Base-by-base conservation (phyloP, 2,797 vertebrate genomes). In the Lemur catta region DNA sequence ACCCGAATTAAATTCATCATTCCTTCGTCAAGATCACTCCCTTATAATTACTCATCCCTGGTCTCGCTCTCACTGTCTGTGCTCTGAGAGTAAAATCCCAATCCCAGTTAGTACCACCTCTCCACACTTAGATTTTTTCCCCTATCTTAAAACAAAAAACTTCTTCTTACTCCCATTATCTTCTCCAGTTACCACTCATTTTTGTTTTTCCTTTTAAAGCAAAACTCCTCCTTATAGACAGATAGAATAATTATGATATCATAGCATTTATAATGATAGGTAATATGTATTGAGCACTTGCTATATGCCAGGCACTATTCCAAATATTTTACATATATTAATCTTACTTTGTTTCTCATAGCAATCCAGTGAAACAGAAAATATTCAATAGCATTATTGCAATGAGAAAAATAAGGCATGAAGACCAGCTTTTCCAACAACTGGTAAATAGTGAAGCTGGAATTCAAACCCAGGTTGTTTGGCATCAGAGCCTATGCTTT, bases 271-370 rank as follows among this genome's bases (percentile, higher is more conserved):
- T 55, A 80, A 43, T 43, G 38, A 38, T 63, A 81, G 59, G 17
- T 85, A 92, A 57, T 43, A 89, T 59, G 65, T 81, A 71, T 35
- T 43, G 50, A 90, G 30, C 2, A 82, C 5, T 93, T 91, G 43
- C 71, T 67, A 6, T 69, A 48, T 96, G 41, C 43, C 71, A 71
- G 57, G 17, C 50, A 67, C 10, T 55, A 5, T 81, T 82, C 17
- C 61, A 87, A 0, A 63, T 88, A 65, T 61, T 91, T 91, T 69
- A 80, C 33, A 48, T 61, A 46, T 38, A 4, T 80, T 80, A 63
- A 80, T 85, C 78, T 80, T 88, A 57, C 75, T 87, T 86, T 52
- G n/a, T 59, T 96, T 96, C n/a, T 93, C n/a, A 52, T 33, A 87
- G 50, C 28, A 90, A 59, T 55, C 17, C 10, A 89, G 0, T 86